A percentile compares a stretch with the other conserved stretches of the same genome.
Evolutionary conservation across 2,888 invertebrate genomes (phyloP).

Genomic region (Protonemura montana): DNA sequence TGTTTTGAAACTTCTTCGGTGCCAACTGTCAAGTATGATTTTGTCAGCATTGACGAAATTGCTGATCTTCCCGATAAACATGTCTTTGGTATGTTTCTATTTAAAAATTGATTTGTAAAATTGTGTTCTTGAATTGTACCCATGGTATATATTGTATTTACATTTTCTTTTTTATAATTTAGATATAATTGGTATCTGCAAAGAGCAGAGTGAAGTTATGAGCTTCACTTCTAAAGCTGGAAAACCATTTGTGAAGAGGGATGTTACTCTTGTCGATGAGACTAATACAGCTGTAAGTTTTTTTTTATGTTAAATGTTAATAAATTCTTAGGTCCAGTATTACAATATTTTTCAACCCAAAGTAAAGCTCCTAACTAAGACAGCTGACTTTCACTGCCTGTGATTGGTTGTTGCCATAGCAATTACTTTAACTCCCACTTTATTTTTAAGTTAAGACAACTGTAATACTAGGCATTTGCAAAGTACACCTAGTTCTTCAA

Average conservation of each 20-base stretch:
- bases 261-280: conserved; percentile 85
- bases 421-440: too few relatives aligned
- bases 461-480: too few relatives aligned
- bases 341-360: too few relatives aligned
- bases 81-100: conserved; percentile 68
- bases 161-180: conserved; percentile 52
- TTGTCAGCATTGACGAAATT: conserved; percentile 77
- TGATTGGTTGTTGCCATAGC: too few relatives aligned
- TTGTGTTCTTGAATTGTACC: too few relatives aligned
- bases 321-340: not conserved
- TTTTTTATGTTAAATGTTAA: conserved; percentile 30
- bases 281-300: conserved; percentile 73
- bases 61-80: conserved; percentile 71
- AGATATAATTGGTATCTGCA: conserved; percentile 93
- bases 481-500: too few relatives aligned
- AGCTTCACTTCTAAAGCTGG: conserved; percentile 78
- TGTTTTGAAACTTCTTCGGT: conserved; percentile 69
- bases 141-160: too few relatives aligned
- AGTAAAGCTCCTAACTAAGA: too few relatives aligned
- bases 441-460: too few relatives aligned
- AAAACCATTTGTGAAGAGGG: conserved; percentile 87
- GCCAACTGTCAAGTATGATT: conserved; percentile 80
- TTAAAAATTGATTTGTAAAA: conserved; percentile 54
- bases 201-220: conserved; percentile 73
- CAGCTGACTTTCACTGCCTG: too few relatives aligned